Evolutionary conservation across 2,113 vertebrate species (phyloP).

Genomic region (Channa argus): DNA sequence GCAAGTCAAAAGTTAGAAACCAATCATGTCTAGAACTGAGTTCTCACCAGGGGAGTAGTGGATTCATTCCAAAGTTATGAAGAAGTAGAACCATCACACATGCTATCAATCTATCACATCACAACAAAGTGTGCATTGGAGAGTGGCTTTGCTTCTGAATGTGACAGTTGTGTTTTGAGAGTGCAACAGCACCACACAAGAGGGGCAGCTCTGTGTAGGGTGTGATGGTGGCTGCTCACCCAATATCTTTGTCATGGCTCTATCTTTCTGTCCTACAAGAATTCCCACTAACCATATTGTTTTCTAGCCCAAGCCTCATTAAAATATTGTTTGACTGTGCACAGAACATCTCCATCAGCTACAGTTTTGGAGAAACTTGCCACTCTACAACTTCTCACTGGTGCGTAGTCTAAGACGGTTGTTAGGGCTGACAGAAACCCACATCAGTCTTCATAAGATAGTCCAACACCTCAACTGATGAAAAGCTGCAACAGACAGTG

Average conservation of each 20-base stretch:
- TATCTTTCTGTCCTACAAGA: constrained; percentile 1
- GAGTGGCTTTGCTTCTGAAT: constrained; percentile 17
- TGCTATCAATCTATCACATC: constrained; percentile 16
- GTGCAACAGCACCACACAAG: background rate
- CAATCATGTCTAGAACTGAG: constrained; percentile 32
- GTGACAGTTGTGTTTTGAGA: constrained; percentile 20
- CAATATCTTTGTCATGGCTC: background rate
- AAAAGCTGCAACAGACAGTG: background rate
- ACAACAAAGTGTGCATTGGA: background rate
- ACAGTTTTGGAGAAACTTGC: background rate
- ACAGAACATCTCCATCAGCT: background rate
- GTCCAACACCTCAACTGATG: background rate
- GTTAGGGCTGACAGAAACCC: background rate
- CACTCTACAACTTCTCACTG: background rate
- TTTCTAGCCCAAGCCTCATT: background rate
- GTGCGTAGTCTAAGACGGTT: background rate
- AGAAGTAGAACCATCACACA: constrained; percentile 16
- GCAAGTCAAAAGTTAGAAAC: constrained; percentile 51
- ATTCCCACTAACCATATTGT: constrained; percentile 25
- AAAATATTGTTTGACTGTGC: constrained; percentile 1
- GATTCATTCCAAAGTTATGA: constrained; percentile 37
- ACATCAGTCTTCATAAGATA: background rate
- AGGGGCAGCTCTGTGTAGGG: constrained; percentile 29
- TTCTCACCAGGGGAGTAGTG: constrained; percentile 20
- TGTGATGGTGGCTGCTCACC: constrained; percentile 1